These are phyloP conservation scores for Branchipolynoe longqiensis DNA, from an alignment of 2,888 invertebrate species.

Conservation along the genomic window DNA sequence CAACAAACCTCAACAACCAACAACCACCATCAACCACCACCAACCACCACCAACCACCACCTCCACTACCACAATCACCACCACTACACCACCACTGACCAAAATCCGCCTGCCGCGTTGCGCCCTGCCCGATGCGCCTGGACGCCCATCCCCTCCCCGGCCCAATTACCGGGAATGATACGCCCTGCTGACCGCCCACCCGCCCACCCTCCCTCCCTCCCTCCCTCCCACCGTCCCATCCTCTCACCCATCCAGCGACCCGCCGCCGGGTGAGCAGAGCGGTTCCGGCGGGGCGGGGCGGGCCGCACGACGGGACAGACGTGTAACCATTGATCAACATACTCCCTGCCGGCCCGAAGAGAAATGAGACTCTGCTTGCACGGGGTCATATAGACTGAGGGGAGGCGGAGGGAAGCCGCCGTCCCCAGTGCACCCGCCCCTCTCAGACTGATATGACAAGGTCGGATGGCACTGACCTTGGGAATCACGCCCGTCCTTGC, in stretches of 20 bases:
- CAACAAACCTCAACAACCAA: too few relatives aligned
- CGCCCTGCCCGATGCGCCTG: not conserved
- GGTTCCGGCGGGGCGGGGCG: too few relatives aligned
- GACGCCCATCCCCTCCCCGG: not conserved
- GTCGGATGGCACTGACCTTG: conserved; percentile 43
- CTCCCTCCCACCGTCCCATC: too few relatives aligned
- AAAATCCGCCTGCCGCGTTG: not conserved
- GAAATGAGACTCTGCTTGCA: not conserved
- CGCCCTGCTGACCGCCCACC: not conserved
- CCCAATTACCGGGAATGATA: conserved; percentile 7
- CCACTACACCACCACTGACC: not conserved
- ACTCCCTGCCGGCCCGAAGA: not conserved
- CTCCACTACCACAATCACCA: too few relatives aligned
- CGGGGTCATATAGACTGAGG: not conserved
- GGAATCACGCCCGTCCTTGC: conserved; percentile 25
- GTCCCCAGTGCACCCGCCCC: not conserved
- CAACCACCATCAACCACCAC: too few relatives aligned
- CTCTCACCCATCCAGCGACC: too few relatives aligned
- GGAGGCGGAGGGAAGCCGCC: not conserved
- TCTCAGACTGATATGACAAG: conserved; percentile 47
- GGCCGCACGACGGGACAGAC: not conserved
- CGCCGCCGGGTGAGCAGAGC: too few relatives aligned
- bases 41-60: too few relatives aligned
- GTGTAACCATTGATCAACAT: conserved; percentile 26
- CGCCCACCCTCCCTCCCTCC: not conserved